Percentiles rank a stretch among this genome's conserved stretches.
Evolutionary conservation across 2,888 invertebrate genomes (phyloP).

Genomic region (Oscheius sp.): DNA sequence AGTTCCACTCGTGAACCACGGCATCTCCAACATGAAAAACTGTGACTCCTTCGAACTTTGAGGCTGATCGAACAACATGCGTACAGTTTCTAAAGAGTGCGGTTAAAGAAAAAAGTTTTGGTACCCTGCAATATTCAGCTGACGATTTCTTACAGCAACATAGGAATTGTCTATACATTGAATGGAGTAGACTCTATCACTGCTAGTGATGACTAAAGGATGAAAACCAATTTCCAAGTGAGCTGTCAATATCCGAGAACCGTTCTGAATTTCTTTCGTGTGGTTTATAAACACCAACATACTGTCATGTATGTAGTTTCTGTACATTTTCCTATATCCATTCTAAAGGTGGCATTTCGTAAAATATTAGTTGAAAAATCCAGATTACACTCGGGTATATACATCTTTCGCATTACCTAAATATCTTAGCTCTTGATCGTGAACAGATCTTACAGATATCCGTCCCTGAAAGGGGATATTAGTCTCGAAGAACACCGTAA

Average conservation of each 20-base stretch:
- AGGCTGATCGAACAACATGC: conserved; percentile 53
- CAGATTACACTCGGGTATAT: conserved; percentile 51
- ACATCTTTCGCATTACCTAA: conserved; percentile 49
- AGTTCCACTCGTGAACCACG: conserved; percentile 63
- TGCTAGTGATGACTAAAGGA: conserved; percentile 59
- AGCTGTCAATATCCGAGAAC: conserved; percentile 53
- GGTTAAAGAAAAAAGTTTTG: conserved; percentile 8
- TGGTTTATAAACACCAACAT: not conserved
- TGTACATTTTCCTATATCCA: conserved; percentile 47
- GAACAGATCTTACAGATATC: conserved; percentile 43
- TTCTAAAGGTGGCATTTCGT: conserved; percentile 48
- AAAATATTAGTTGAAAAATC: conserved; percentile 53
- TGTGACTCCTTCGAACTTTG: conserved; percentile 54
- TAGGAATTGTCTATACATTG: conserved; percentile 52
- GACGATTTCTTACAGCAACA: conserved; percentile 13
- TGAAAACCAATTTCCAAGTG: conserved; percentile 61
- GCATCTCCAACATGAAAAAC: conserved; percentile 58
- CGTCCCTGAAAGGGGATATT: conserved; percentile 56
- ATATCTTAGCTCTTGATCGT: conserved; percentile 5
- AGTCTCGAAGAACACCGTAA: conserved; percentile 45
- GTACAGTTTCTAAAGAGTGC: conserved; percentile 47
- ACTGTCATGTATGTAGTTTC: conserved; percentile 47
- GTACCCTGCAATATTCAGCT: not conserved
- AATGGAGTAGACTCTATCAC: conserved; percentile 51
- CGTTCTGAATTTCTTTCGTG: conserved; percentile 47